phyloP scores from a whole-genome alignment of 2,113 vertebrate genomes.

The Gymnocephalus cernua region DNA sequence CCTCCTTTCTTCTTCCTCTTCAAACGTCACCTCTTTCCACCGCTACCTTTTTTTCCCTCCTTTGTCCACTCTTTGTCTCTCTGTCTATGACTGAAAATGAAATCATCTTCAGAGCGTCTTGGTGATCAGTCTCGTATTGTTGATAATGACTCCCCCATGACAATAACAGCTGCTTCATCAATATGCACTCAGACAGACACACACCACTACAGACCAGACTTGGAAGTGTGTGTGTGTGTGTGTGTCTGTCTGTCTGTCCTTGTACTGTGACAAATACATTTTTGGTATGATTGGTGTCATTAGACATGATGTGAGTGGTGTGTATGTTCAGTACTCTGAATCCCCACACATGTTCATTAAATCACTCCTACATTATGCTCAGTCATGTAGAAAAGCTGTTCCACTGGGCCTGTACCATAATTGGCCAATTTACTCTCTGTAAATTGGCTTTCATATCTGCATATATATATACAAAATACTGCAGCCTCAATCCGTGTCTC shows the following conservation, averaged over 20 bases:
- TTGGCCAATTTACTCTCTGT: constrained; percentile 55
- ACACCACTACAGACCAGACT: constrained; percentile 20
- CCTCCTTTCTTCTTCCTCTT: not conserved
- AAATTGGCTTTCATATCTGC: constrained; percentile 28
- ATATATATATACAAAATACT: constrained; percentile 31
- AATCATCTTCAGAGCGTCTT: constrained; percentile 31
- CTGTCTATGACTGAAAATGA: constrained; percentile 8
- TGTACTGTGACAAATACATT: constrained; percentile 11
- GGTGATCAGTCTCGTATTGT: constrained; percentile 54
- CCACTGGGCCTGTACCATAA: constrained; percentile 33
- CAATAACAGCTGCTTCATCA: constrained; percentile 56
- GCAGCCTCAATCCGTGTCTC: not conserved
- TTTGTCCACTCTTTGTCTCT: constrained; percentile 26
- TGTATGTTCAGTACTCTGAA: constrained; percentile 2
- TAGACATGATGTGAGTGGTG: not conserved
- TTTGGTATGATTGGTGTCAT: constrained; percentile 16
- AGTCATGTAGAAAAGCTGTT: constrained; percentile 32
- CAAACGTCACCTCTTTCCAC: not conserved
- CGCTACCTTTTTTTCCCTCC: not conserved
- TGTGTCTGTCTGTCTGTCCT: not conserved
- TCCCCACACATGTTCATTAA: constrained; percentile 8
- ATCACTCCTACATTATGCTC: constrained; percentile 9
- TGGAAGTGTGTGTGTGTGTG: constrained; percentile 16
- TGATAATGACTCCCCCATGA: constrained; percentile 56
- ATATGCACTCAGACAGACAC: constrained; percentile 54